These are phyloP conservation scores for Melitaea athalia DNA, from an alignment of 2,888 invertebrate species.

Conservation along the genomic window DNA sequence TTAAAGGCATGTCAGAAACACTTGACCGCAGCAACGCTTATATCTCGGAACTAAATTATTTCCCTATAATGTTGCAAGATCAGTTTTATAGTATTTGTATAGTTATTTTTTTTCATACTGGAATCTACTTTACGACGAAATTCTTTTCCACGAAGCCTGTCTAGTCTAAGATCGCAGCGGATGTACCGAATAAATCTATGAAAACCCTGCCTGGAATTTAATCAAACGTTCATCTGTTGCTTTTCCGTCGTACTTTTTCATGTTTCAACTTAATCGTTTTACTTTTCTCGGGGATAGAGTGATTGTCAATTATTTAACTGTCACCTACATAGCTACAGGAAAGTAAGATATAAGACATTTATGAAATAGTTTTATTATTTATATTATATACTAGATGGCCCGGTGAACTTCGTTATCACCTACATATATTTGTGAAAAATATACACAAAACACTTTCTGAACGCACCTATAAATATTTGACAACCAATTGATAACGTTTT, in stretches of 20 bases:
- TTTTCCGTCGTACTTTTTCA: neutral
- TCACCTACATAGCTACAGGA: no score
- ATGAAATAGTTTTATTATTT: no score
- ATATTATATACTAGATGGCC: no score
- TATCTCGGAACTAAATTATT: neutral
- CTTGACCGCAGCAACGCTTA: neutral
- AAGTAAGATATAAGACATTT: no score
- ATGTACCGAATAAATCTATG: neutral
- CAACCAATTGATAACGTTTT: no score
- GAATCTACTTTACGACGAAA: neutral
- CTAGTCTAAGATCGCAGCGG: neutral
- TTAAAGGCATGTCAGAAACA: constrained; percentile 3
- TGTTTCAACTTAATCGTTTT: neutral
- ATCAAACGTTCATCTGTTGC: neutral
- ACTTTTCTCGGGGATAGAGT: neutral
- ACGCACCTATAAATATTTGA: no score
- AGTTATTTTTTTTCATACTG: neutral
- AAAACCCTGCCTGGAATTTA: neutral
- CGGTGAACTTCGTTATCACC: no score
- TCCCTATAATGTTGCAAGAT: neutral
- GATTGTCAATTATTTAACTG: no score
- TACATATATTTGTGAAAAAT: no score
- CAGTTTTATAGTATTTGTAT: neutral
- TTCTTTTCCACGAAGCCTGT: neutral
- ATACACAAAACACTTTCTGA: no score